A percentile compares a stretch with the other conserved stretches of the same genome.
These are phyloP conservation scores for Latrodectus elegans DNA, from an alignment of 2,888 invertebrate genomes.

Conservation along the genomic window DNA sequence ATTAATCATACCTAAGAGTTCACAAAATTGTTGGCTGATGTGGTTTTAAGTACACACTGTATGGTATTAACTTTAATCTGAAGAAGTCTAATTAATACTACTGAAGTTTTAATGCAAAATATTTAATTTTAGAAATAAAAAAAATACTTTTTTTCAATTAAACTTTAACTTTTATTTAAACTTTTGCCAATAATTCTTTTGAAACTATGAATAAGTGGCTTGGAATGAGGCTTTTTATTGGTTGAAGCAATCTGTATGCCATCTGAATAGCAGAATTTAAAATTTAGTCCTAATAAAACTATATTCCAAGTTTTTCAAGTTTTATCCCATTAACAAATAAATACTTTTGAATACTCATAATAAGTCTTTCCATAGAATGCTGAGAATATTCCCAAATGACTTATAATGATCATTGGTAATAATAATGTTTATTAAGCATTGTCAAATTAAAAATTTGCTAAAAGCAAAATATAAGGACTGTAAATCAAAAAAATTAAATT, in stretches of 20 bases:
- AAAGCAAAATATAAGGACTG: no score
- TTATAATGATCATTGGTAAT: constrained; percentile 15
- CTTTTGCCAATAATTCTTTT: constrained; percentile 46
- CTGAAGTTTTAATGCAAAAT: constrained; percentile 66
- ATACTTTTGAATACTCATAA: constrained; percentile 23
- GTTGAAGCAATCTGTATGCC: constrained; percentile 65
- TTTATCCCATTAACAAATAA: constrained; percentile 20
- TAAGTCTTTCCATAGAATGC: constrained; percentile 23
- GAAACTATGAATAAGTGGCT: constrained; percentile 54
- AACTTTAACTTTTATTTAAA: constrained; percentile 59
- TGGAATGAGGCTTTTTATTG: constrained; percentile 36
- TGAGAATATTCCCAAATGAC: constrained; percentile 28
- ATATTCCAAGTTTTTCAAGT: neutral
- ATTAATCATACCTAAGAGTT: constrained; percentile 69
- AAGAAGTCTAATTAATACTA: constrained; percentile 28
- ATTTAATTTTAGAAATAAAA: constrained; percentile 53
- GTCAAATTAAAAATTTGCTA: no score
- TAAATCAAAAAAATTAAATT: no score
- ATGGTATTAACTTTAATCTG: constrained; percentile 13
- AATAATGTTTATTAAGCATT: no score
- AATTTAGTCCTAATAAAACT: constrained; percentile 25
- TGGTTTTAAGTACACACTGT: constrained; percentile 14
- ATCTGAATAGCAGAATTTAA: constrained; percentile 38
- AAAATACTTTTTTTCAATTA: constrained; percentile 66
- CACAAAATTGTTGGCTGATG: constrained; percentile 21